A percentile compares a stretch with the other conserved stretches of the same genome.
Evolutionary conservation across 2,888 invertebrate species (phyloP).

Genomic region (Tortrix viridana): DNA sequence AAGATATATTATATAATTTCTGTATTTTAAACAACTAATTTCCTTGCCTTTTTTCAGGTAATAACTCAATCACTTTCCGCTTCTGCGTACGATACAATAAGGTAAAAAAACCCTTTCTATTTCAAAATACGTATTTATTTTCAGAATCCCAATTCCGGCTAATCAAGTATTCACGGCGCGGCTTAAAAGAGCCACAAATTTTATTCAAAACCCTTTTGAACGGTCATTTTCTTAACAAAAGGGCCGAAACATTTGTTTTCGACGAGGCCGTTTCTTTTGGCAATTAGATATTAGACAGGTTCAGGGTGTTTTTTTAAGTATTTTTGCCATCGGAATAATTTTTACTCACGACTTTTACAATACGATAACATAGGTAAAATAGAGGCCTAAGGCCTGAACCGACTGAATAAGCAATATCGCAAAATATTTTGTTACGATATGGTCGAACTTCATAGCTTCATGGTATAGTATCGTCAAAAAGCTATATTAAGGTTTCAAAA

Average conservation of each 20-base stretch:
- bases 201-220: conserved; percentile 32
- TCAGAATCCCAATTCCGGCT: conserved; percentile 11
- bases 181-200: conserved; percentile 26
- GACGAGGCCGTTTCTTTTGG: conserved; percentile 8
- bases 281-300: conserved; percentile 1
- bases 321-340: too few relatives aligned
- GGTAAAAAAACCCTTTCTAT: conserved; percentile 11
- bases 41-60: conserved; percentile 16
- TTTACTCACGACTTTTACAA: too few relatives aligned
- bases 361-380: too few relatives aligned
- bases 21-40: neutral
- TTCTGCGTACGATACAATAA: neutral
- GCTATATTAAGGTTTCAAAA: too few relatives aligned
- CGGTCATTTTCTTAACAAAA: conserved; percentile 1
- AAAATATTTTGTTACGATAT: too few relatives aligned
- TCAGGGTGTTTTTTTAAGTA: neutral
- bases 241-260: neutral
- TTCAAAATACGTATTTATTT: conserved; percentile 26
- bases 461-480: too few relatives aligned
- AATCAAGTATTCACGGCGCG: conserved; percentile 31
- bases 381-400: too few relatives aligned
- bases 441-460: too few relatives aligned
- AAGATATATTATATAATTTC: neutral
- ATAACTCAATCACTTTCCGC: neutral
- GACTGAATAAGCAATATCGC: too few relatives aligned